phyloP scores from a whole-genome alignment of 2,888 invertebrate genomes.

The Noctua janthina region DNA sequence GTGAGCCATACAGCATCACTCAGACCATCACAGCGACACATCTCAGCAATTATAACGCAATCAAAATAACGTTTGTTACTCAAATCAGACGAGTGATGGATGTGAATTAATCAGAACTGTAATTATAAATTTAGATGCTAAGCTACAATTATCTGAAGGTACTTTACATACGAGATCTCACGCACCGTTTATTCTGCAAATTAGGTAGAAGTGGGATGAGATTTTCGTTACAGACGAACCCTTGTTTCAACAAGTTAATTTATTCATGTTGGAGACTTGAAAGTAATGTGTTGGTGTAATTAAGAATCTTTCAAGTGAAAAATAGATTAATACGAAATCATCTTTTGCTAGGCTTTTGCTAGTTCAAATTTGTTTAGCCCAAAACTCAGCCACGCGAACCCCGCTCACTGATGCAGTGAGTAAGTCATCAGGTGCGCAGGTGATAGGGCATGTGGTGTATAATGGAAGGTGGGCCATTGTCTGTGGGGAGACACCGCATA shows the following conservation, averaged over 20 bases:
- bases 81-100: constrained; percentile 70
- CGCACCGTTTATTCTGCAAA: constrained; percentile 44
- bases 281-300: not conserved
- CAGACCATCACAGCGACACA: constrained; percentile 76
- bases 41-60: constrained; percentile 86
- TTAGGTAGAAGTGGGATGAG: constrained; percentile 21
- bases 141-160: constrained; percentile 68
- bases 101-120: constrained; percentile 81
- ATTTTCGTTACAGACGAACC: not conserved
- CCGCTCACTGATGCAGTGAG: too few relatives aligned
- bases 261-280: not conserved
- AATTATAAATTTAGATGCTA: constrained; percentile 75
- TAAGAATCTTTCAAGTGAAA: not conserved
- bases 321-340: not conserved
- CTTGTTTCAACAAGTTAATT: constrained; percentile 24
- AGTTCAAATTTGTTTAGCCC: too few relatives aligned
- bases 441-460: too few relatives aligned
- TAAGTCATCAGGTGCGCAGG: too few relatives aligned
- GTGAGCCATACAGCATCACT: constrained; percentile 51
- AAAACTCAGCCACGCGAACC: too few relatives aligned
- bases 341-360: too few relatives aligned
- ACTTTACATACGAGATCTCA: constrained; percentile 42
- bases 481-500: too few relatives aligned
- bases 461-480: too few relatives aligned
- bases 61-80: constrained; percentile 77